Base-by-base conservation (phyloP, 2,113 vertebrate genomes). In the Chaenocephalus aceratus region DNA sequence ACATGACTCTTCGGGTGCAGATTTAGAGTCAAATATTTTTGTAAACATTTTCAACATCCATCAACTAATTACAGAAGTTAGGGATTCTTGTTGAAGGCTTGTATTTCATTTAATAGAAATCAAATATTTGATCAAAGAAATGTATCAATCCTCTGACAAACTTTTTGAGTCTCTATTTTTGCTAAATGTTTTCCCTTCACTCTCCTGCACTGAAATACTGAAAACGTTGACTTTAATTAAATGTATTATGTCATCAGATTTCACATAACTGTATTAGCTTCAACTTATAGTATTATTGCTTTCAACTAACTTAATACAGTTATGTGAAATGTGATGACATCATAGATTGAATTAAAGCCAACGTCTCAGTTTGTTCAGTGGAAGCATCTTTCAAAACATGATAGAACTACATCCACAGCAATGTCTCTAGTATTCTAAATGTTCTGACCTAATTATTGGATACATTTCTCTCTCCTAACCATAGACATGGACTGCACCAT, bases 381-480 rank as follows among this genome's bases (percentile, higher is more conserved):
- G 1, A 30, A 30, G 30, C 30, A 15, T 30, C 15, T 54, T 56
- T 15, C 10, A 1, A 21, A 30, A 1, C 3, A n/a, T n/a, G 3
- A 49, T 21, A 52, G 4, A 52, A 12, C 41, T 34, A 7, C 45
- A 68, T 13, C 67, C 72, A 83, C 68, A 86, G 80, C 73, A 86
- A 70, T 66, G 64, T 66, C 64, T 66, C 11, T 46, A 21, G 21
- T 75, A 13, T 41, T 18, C 26, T 49, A 10, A 5, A 10, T 48
- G 46, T 78, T 41, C 49, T 48, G 41, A 14, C 59, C 53, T 41
- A 58, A 65, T 52, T 14, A 58, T 8, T 78, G 0, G 3, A 54
- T 72, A 58, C 0, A 60, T 23, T 67, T 61, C 34, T 41, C 4
- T 60, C 23, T 21, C 5, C 13, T 2, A 45, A 12, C 21, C 10